phyloP scores from a whole-genome alignment of 2,113 vertebrate species.

The Mesocricetus auratus region DNA sequence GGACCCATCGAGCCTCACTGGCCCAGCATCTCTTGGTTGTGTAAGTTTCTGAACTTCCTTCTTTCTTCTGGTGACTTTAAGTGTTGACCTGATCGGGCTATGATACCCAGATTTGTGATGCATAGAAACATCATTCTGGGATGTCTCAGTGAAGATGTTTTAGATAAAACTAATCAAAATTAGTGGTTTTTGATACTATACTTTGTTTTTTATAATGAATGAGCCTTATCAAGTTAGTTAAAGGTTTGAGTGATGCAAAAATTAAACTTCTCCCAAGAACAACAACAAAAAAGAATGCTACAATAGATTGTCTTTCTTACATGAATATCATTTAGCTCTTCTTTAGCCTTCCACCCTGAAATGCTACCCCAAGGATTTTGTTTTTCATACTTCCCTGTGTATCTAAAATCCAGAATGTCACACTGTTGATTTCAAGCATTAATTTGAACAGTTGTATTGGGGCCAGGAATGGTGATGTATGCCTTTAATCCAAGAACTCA shows the following conservation, averaged over 20 bases:
- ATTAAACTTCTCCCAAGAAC: not conserved
- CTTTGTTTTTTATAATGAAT: not conserved
- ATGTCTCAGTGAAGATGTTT: not conserved
- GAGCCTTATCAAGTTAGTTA: not conserved
- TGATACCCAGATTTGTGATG: not conserved
- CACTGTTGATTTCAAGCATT: not conserved
- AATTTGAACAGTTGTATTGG: not conserved
- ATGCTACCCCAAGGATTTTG: not conserved
- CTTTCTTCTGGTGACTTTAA: not conserved
- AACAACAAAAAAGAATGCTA: not conserved
- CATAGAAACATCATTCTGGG: not conserved
- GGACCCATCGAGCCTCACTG: not conserved
- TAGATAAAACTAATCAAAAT: constrained; percentile 28
- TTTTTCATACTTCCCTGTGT: not conserved
- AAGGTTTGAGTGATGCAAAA: not conserved
- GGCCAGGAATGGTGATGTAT: not conserved
- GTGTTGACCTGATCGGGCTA: not conserved
- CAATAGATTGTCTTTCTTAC: not conserved
- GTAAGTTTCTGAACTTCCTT: not conserved
- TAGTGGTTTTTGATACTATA: not conserved
- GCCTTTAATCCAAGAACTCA: not conserved
- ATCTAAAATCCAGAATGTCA: not conserved
- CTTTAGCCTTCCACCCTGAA: not conserved
- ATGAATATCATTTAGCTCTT: not conserved
- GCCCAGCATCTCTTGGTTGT: not conserved